Evolutionary conservation across 1,140 invertebrate species (phyloP).

Genomic region (Fopius arisanus): DNA sequence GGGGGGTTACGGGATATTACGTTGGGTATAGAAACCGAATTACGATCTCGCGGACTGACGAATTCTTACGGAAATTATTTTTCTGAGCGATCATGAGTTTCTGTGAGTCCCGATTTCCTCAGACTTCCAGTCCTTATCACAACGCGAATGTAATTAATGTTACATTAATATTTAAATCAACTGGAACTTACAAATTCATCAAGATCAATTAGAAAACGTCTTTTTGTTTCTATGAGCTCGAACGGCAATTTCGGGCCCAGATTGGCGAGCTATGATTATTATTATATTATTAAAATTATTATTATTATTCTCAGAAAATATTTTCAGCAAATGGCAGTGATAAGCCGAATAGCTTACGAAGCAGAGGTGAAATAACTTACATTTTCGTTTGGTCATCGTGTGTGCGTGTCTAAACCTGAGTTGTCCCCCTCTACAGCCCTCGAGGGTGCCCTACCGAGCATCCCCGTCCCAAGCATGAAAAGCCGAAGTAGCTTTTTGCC

Average conservation of each 20-base stretch:
- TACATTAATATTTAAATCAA: too few species aligned
- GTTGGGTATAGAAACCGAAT: neutral
- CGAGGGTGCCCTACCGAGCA: conserved; percentile 45
- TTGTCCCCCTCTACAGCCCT: conserved; percentile 42
- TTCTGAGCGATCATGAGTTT: neutral
- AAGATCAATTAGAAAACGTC: too few species aligned
- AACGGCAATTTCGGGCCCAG: too few species aligned
- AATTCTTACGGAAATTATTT: too few species aligned
- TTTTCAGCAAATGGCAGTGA: neutral
- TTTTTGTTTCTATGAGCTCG: too few species aligned
- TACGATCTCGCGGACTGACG: neutral
- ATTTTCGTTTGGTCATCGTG: conserved; percentile 31
- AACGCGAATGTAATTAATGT: too few species aligned
- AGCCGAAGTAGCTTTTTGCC: conserved; percentile 9
- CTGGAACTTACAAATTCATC: too few species aligned
- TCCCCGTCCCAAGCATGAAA: conserved; percentile 9
- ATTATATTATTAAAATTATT: too few species aligned
- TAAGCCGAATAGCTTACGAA: conserved; percentile 22
- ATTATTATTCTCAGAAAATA: too few species aligned
- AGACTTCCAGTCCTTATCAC: too few species aligned
- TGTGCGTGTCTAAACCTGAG: conserved; percentile 30
- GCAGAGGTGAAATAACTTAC: conserved; percentile 33
- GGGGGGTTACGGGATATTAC: neutral
- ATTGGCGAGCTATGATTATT: too few species aligned
- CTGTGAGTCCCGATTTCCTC: neutral